A percentile compares a stretch with the other conserved stretches of the same genome.
phyloP scores from a whole-genome alignment of 2,888 invertebrate species.

The Caenorhabditis sp. region DNA sequence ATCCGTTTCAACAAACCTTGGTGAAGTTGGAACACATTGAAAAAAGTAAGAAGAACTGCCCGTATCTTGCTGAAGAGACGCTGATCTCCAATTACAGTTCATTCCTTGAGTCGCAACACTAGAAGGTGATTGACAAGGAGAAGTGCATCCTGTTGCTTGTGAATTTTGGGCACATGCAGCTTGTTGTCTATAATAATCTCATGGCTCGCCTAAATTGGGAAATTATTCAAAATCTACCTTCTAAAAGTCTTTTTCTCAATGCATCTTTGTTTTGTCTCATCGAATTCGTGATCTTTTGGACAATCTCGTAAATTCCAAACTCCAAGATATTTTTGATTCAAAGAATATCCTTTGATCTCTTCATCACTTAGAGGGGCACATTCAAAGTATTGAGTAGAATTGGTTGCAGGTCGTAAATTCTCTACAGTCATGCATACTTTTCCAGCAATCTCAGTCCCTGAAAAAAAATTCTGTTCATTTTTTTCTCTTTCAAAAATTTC shows the following conservation, averaged over 20 bases:
- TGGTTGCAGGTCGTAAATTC: slow-evolving; percentile 52
- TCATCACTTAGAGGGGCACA: slow-evolving; percentile 66
- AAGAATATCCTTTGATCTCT: slow-evolving; percentile 57
- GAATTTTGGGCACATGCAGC: slow-evolving; percentile 51
- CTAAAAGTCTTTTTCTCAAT: slow-evolving; percentile 59
- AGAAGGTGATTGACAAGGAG: slow-evolving; percentile 44
- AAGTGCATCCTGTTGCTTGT: slow-evolving; percentile 41
- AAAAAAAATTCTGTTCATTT: slow-evolving; percentile 6
- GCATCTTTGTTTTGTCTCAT: slow-evolving; percentile 56
- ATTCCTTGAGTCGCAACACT: slow-evolving; percentile 32
- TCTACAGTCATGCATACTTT: slow-evolving; percentile 68
- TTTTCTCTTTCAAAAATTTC: slow-evolving; percentile 2
- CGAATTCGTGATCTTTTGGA: slow-evolving; percentile 61
- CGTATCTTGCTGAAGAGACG: slow-evolving; percentile 56
- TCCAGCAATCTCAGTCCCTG: slow-evolving; percentile 26
- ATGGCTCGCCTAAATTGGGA: too few species aligned
- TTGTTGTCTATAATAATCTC: slow-evolving; percentile 56
- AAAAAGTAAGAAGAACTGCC: slow-evolving; percentile 58
- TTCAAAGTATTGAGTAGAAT: slow-evolving; percentile 57
- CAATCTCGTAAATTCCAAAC: slow-evolving; percentile 64
- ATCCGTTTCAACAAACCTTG: slow-evolving; percentile 35
- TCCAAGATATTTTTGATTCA: slow-evolving; percentile 61
- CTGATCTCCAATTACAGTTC: slow-evolving; percentile 64
- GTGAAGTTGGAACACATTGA: slow-evolving; percentile 63
- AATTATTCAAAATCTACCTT: slow-evolving; percentile 13